Base-by-base conservation (phyloP, 1,140 invertebrate species). In the Tigriopus japonicus region DNA sequence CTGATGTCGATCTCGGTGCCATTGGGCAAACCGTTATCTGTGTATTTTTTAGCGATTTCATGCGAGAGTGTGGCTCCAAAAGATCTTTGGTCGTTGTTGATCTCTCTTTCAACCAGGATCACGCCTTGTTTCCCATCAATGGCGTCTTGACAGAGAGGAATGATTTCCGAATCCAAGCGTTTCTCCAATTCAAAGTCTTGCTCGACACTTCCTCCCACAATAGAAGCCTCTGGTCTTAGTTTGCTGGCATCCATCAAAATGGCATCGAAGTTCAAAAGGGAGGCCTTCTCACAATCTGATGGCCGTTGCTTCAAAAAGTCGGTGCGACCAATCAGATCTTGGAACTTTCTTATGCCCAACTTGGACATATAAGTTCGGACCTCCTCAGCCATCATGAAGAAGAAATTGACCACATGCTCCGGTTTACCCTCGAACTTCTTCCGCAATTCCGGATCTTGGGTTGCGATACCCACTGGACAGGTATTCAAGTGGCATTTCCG, bases 401-500 rank as follows among this genome's bases (percentile, higher is more conserved):
- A 79, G 70, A 90, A 99, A 72, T 99, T 98, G 64, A 99, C 80
- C 5, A 99, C 89, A 72, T 98, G 84, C 71, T 99, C 94, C 0
- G 94, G 93, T 69, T 94, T 91, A 28, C 95, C 95, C 21, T 84
- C 86, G 75, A 98, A 99, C 72, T 98, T 98, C 68, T 91, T 90
- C 21, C 95, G 76, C 17, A 99, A 73, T 14, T 84, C 77, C 0
- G 94, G 94, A 78, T 99, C 95, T 75, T 77, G 91, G 0, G 95
- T 99, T 1, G 94, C 94, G 67, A 98, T 88, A 63, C 95, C 95
- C 56, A 98, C 95, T 0, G 95, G 95, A 69, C 95, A 99, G 23
- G 95, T 98, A 73, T 99, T 99, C 60, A 99, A 75, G 73, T 99
- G 95, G 71, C 95, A 99, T 72, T 98, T 99, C 56, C 95, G 77